Evolutionary conservation across 2,888 invertebrate species (phyloP).

Genomic region (Cinara cedri): DNA sequence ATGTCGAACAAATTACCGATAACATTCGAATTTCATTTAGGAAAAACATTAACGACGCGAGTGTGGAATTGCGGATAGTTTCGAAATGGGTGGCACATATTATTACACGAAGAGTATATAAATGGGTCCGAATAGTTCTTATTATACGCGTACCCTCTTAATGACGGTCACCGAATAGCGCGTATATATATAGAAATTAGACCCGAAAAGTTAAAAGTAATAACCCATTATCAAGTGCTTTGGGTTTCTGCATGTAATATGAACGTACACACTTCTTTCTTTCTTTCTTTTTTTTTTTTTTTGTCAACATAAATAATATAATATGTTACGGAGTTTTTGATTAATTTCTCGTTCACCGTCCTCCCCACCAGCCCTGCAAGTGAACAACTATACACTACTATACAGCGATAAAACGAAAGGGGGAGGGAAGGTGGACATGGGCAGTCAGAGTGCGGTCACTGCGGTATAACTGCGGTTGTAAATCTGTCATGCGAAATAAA

Average conservation of each 20-base stretch:
- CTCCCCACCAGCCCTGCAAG: neutral
- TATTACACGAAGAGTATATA: slow-evolving; percentile 6
- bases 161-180: slow-evolving; percentile 31
- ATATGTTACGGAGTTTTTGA: neutral
- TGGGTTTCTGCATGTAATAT: neutral
- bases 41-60: too few relatives aligned
- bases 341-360: neutral
- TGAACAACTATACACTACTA: neutral
- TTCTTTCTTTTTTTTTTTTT: too few relatives aligned
- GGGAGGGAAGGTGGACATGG: neutral
- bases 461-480: neutral
- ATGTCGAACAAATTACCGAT: neutral
- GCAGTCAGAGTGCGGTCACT: neutral
- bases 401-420: neutral
- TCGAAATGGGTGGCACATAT: neutral
- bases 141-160: slow-evolving; percentile 19
- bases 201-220: slow-evolving; percentile 48
- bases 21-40: neutral
- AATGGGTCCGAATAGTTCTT: slow-evolving; percentile 30
- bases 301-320: neutral
- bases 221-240: slow-evolving; percentile 41
- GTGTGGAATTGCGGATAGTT: neutral
- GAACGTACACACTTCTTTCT: neutral
- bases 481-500: too few relatives aligned
- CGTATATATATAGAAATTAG: slow-evolving; percentile 24